Conservation (phyloP, 2,113 vertebrate species). For the Porphyrio hochstetteri region DNA sequence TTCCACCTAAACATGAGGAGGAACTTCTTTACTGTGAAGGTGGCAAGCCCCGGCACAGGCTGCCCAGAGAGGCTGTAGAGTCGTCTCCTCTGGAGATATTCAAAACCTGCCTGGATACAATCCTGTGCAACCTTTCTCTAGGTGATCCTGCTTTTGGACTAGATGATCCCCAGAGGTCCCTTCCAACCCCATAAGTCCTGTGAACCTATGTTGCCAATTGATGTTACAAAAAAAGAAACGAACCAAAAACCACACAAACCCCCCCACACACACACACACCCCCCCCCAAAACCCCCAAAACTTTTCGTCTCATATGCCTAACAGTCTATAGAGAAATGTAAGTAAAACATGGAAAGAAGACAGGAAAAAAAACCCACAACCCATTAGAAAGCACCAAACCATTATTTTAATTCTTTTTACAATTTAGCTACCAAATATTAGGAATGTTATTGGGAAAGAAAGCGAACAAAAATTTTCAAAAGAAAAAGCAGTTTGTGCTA, state of each 20-base stretch:
- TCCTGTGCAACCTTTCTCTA: too few species aligned
- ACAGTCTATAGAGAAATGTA: neutral
- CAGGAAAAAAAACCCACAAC: neutral
- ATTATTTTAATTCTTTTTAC: neutral
- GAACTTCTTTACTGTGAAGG: too few species aligned
- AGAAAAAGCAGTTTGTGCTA: neutral
- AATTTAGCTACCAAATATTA: neutral
- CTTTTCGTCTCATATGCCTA: accelerated
- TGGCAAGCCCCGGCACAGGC: too few species aligned
- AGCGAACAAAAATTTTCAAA: neutral
- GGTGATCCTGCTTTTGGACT: too few species aligned
- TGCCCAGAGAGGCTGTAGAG: too few species aligned
- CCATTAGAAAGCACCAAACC: neutral
- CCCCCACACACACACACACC: neutral
- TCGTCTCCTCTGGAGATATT: too few species aligned
- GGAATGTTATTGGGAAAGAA: neutral
- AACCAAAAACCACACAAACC: too few species aligned
- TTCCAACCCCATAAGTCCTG: too few species aligned
- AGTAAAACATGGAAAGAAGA: neutral
- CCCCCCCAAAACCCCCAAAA: neutral
- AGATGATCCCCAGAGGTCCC: too few species aligned
- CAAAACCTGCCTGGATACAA: too few species aligned
- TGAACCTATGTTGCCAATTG: neutral
- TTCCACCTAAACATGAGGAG: too few species aligned
- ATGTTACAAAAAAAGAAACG: neutral